phyloP scores from a whole-genome alignment of 2,888 invertebrate species.

The Philopedon plagiatum region DNA sequence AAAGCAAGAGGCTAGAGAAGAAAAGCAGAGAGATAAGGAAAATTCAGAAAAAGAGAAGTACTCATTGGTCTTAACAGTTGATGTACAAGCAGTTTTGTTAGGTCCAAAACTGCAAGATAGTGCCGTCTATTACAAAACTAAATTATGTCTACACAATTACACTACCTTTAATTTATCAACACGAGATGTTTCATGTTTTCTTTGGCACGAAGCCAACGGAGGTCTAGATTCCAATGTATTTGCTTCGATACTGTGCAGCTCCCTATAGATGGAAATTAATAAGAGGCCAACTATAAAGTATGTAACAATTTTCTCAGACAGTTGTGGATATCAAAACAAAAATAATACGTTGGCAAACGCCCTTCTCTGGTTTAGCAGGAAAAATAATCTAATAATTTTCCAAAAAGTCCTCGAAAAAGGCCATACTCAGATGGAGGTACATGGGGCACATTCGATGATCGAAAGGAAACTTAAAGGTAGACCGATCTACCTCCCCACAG shows the following conservation, averaged over 20 bases:
- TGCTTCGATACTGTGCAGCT: not conserved
- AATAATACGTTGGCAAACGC: not conserved
- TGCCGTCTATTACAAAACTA: slow-evolving; percentile 4
- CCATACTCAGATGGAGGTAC: not conserved
- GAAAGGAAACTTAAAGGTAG: not conserved
- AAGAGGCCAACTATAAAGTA: not conserved
- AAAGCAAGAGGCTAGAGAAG: not conserved
- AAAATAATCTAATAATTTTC: not conserved
- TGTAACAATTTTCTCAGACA: slow-evolving; percentile 11
- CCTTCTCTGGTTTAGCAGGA: not conserved
- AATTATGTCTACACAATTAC: not conserved
- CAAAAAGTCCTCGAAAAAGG: not conserved
- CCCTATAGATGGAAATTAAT: not conserved
- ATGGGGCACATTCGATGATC: not conserved
- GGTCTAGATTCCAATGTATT: not conserved
- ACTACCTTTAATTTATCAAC: not conserved
- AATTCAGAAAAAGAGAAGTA: not conserved
- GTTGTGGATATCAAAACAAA: slow-evolving; percentile 13
- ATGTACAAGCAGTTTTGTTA: not conserved
- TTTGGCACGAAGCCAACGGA: not conserved
- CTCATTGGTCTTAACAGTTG: not conserved
- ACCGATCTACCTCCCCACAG: not conserved
- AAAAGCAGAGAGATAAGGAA: slow-evolving; percentile 29
- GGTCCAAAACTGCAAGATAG: not conserved
- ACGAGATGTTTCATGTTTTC: not conserved